These are phyloP conservation scores for Euschistus heros DNA, from an alignment of 1,140 invertebrate genomes.

Conservation along the genomic window DNA sequence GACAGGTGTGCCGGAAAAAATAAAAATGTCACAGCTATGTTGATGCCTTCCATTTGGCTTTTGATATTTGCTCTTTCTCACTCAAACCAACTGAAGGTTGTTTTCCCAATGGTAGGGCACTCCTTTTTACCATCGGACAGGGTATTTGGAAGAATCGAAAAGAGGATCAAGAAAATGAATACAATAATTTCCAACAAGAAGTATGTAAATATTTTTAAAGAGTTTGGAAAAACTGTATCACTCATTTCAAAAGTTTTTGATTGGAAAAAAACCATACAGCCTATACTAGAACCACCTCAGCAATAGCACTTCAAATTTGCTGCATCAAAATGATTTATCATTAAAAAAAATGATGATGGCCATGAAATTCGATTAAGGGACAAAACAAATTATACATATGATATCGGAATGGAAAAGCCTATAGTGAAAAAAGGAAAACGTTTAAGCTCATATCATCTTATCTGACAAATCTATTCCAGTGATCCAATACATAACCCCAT, in stretches of 20 bases:
- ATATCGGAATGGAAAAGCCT: not conserved
- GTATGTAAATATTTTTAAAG: conserved; percentile 18
- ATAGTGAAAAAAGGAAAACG: not conserved
- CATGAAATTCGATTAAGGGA: conserved; percentile 7
- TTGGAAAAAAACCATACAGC: not conserved
- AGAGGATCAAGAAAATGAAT: conserved; percentile 27
- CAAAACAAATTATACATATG: not conserved
- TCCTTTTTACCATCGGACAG: conserved; percentile 31
- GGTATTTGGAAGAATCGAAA: conserved; percentile 32
- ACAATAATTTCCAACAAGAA: conserved; percentile 20
- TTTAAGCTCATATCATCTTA: not conserved
- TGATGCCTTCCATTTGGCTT: conserved; percentile 24
- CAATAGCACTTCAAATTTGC: conserved; percentile 22
- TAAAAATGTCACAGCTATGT: conserved; percentile 32
- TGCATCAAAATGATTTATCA: conserved; percentile 19
- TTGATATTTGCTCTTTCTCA: conserved; percentile 22
- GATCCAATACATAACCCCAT: not conserved
- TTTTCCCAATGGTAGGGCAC: too few species aligned
- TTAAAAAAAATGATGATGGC: conserved; percentile 2
- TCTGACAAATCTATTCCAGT: not conserved
- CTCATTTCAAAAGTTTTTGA: too few species aligned
- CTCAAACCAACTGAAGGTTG: conserved; percentile 26
- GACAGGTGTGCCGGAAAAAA: conserved; percentile 32
- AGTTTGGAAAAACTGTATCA: too few species aligned
- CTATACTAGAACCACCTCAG: not conserved